phyloP scores from a whole-genome alignment of 1,140 invertebrate genomes.

The Ceratina calcarata region DNA sequence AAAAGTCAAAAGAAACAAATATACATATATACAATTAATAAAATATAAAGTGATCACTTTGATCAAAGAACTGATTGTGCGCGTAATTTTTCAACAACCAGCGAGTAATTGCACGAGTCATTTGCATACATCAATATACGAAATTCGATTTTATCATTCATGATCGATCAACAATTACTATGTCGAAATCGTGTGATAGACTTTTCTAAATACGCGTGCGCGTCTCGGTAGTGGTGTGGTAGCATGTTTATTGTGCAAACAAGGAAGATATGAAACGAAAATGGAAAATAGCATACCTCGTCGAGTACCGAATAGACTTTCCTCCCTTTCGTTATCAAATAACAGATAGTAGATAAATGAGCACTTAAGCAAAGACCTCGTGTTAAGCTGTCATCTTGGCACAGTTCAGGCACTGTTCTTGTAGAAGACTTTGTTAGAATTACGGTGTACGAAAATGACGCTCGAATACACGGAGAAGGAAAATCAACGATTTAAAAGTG shows the following conservation, averaged over 20 bases:
- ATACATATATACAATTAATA: too few relatives aligned
- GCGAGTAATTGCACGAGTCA: background rate
- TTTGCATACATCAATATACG: background rate
- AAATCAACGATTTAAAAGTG: constrained; percentile 49
- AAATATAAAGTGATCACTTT: too few relatives aligned
- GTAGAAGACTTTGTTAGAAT: background rate
- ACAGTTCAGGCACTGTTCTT: too few relatives aligned
- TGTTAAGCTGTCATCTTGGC: constrained; percentile 7
- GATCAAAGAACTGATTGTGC: too few relatives aligned
- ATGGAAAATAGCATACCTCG: background rate
- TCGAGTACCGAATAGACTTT: background rate
- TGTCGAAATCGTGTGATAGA: background rate
- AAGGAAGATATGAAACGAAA: background rate
- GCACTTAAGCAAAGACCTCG: background rate
- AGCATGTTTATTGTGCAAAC: constrained; percentile 1
- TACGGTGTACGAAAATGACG: constrained; percentile 38
- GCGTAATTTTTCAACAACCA: too few relatives aligned
- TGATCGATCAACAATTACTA: constrained; percentile 14
- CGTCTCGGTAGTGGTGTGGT: background rate
- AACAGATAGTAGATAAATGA: background rate
- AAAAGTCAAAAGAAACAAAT: too few relatives aligned
- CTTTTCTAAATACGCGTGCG: constrained; percentile 4
- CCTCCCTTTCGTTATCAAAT: background rate
- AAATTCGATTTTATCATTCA: background rate
- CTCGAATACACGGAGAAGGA: constrained; percentile 37